Conservation (phyloP, 2,113 vertebrate genomes). For the Oreotrochilus melanogaster region DNA sequence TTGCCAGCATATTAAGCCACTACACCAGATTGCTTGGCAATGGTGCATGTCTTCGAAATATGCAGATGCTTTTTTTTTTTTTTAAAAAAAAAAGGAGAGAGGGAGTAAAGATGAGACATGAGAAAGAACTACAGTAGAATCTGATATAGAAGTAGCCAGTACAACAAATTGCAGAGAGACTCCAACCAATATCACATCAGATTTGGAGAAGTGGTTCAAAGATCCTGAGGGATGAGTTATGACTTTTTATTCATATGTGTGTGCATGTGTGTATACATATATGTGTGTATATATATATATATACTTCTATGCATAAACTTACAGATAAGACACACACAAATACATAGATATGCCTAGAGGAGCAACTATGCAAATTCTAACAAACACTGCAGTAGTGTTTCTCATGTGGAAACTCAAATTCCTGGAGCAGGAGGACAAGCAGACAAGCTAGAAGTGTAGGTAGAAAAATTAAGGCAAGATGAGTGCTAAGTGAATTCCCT, state of each 20-base stretch:
- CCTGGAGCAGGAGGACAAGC: background rate
- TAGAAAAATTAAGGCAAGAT: background rate
- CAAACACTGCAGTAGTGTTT: background rate
- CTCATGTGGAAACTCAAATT: slow-evolving; percentile 22
- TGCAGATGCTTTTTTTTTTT: slow-evolving; percentile 76
- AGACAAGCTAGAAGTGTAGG: slow-evolving; percentile 24
- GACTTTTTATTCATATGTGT: background rate
- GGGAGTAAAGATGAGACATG: slow-evolving; percentile 53
- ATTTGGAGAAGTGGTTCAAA: slow-evolving; percentile 36
- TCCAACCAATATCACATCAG: slow-evolving; percentile 17
- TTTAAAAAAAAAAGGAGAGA: slow-evolving; percentile 54
- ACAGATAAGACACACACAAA: background rate
- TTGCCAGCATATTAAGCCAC: slow-evolving; percentile 76
- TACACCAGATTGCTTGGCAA: slow-evolving; percentile 79
- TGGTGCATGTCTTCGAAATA: slow-evolving; percentile 66
- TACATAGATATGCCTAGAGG: background rate
- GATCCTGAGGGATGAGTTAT: background rate
- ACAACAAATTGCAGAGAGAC: slow-evolving; percentile 41
- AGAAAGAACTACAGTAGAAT: slow-evolving; percentile 71
- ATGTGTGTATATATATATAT: background rate
- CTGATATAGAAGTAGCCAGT: slow-evolving; percentile 51
- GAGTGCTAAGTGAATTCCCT: background rate
- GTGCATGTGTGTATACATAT: background rate
- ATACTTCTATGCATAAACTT: background rate
- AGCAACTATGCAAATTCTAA: slow-evolving; percentile 22